Evolutionary conservation across 2,888 invertebrate genomes (phyloP).

Genomic region (Xylota sylvarum): DNA sequence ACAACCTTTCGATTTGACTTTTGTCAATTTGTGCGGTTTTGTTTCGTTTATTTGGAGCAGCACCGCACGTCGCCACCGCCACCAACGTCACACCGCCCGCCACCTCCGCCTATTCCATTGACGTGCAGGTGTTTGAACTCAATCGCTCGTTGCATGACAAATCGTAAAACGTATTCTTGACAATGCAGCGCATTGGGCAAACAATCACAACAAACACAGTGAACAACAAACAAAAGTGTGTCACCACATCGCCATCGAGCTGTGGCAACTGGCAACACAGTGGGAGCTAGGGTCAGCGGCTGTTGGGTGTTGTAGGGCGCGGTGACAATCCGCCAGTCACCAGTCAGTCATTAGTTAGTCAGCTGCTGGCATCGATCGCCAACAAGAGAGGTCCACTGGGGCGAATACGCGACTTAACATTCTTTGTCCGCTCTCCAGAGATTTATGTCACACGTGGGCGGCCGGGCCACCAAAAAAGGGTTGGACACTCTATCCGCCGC

Average conservation of each 20-base stretch:
- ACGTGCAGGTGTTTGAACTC: slow-evolving; percentile 77
- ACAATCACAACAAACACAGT: slow-evolving; percentile 74
- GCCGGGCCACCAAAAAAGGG: slow-evolving; percentile 68
- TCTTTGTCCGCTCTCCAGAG: slow-evolving; percentile 65
- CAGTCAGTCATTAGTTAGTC: slow-evolving; percentile 61
- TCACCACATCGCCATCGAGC: slow-evolving; percentile 50
- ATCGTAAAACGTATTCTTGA: slow-evolving; percentile 71
- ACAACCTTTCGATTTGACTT: slow-evolving; percentile 73
- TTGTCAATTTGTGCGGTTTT: slow-evolving; percentile 75
- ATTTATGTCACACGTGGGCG: slow-evolving; percentile 74
- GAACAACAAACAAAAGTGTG: slow-evolving; percentile 75
- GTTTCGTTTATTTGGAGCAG: slow-evolving; percentile 73
- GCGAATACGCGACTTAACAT: slow-evolving; percentile 64
- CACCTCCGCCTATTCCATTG: slow-evolving; percentile 37
- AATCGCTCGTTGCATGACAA: slow-evolving; percentile 76
- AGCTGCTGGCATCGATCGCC: slow-evolving; percentile 52
- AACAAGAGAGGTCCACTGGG: slow-evolving; percentile 45
- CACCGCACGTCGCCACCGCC: slow-evolving; percentile 16
- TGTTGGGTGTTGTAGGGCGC: slow-evolving; percentile 70
- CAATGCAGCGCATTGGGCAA: slow-evolving; percentile 64
- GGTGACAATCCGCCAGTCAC: slow-evolving; percentile 72
- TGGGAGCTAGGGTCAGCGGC: slow-evolving; percentile 65
- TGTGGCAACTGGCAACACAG: slow-evolving; percentile 19
- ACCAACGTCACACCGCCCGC: slow-evolving; percentile 7
- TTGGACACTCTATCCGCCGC: slow-evolving; percentile 62